A percentile compares a stretch with the other conserved stretches of the same genome.
These are phyloP conservation scores for Telenomus remus DNA, from an alignment of 1,140 invertebrate genomes.

Conservation along the genomic window DNA sequence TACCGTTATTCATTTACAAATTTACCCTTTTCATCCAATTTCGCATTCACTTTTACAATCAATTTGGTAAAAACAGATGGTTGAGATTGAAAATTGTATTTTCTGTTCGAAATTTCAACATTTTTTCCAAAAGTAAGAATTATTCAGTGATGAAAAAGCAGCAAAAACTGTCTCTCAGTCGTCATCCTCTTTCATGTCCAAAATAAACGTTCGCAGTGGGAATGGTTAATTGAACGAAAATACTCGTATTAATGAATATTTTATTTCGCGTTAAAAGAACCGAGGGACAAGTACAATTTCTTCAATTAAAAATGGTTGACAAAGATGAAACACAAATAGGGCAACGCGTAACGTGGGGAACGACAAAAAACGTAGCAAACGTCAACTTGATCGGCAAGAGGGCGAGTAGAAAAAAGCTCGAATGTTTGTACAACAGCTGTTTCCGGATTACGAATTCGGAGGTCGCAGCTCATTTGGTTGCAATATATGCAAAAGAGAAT, in stretches of 20 bases:
- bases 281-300: slow-evolving; percentile 8
- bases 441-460: slow-evolving; percentile 9
- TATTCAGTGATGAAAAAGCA: no score
- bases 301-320: slow-evolving; percentile 35
- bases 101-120: no score
- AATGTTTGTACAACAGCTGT: slow-evolving; percentile 47
- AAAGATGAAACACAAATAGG: slow-evolving; percentile 35
- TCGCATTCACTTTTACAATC: no score
- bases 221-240: slow-evolving; percentile 4
- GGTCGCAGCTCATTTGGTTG: no score
- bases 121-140: no score
- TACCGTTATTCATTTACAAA: no score
- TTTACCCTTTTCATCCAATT: no score
- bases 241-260: slow-evolving; percentile 22
- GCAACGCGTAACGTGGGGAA: not conserved
- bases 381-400: slow-evolving; percentile 10
- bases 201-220: not conserved
- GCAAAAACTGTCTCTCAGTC: no score
- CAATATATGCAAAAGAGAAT: slow-evolving; percentile 30
- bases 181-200: no score
- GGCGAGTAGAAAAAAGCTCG: slow-evolving; percentile 10
- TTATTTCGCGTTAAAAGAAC: slow-evolving; percentile 11
- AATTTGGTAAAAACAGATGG: no score
- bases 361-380: slow-evolving; percentile 23
- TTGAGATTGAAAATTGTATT: no score